Evolutionary conservation across 1,140 invertebrate species (phyloP).

Genomic region (Caenorhabditis inopinata): DNA sequence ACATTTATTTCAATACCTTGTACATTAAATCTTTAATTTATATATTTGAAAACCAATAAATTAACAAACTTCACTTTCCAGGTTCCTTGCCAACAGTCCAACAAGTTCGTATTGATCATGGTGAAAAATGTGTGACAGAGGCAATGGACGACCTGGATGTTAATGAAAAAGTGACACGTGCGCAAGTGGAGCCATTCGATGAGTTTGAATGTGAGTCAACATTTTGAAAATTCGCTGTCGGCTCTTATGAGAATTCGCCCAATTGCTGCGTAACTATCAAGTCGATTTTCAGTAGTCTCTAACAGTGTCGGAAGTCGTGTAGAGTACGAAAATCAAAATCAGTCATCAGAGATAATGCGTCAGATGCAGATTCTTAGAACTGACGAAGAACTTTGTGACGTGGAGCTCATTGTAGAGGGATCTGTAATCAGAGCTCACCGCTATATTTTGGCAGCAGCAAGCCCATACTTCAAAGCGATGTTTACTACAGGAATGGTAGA

Average conservation of each 20-base stretch:
- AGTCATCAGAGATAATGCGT: background rate
- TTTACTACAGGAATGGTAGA: slow-evolving; percentile 45
- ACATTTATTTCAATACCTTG: too few species aligned
- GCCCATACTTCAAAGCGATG: slow-evolving; percentile 53
- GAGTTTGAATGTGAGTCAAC: slow-evolving; percentile 28
- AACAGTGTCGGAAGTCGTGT: background rate
- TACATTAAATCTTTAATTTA: too few species aligned
- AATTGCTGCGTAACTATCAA: background rate
- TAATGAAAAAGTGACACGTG: background rate
- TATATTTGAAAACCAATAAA: too few species aligned
- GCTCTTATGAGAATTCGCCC: background rate
- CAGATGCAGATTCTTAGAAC: background rate
- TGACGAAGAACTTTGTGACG: background rate
- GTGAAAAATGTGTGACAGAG: background rate
- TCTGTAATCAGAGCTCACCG: slow-evolving; percentile 45
- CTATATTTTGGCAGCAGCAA: slow-evolving; percentile 45
- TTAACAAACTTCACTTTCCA: background rate
- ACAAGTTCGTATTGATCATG: background rate
- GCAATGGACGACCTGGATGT: background rate
- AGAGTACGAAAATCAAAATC: slow-evolving; percentile 15
- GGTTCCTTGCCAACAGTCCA: slow-evolving; percentile 8
- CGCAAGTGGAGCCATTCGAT: background rate
- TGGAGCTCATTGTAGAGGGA: slow-evolving; percentile 35
- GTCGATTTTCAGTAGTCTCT: background rate
- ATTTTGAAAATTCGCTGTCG: background rate